Conservation (phyloP, 1,140 invertebrate genomes). For the Drosophila gunungcola region DNA sequence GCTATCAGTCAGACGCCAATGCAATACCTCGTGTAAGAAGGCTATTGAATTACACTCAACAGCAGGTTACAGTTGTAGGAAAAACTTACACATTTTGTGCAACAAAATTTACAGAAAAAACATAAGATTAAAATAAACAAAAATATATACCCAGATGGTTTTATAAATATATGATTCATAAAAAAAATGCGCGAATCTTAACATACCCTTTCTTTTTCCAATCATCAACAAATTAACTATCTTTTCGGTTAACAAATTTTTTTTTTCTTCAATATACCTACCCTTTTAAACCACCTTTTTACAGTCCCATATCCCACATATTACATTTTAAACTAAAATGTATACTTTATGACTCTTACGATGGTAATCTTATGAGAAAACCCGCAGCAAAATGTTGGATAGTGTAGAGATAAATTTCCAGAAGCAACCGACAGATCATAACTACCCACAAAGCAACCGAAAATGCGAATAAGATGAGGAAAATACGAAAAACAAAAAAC, state of each 20-base stretch:
- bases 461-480: constrained; percentile 49
- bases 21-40: constrained; percentile 41
- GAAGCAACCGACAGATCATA: constrained; percentile 22
- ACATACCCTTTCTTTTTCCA: not conserved
- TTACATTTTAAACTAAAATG: constrained; percentile 8
- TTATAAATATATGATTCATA: too few relatives aligned
- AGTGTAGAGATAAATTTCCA: constrained; percentile 63
- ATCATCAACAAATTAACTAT: not conserved
- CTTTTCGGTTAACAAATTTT: not conserved
- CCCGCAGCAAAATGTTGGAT: constrained; percentile 52
- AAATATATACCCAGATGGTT: too few relatives aligned
- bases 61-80: constrained; percentile 18
- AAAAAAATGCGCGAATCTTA: not conserved
- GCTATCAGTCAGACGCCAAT: constrained; percentile 82
- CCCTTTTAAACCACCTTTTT: constrained; percentile 13
- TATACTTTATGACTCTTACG: constrained; percentile 21
- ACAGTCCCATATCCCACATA: constrained; percentile 19
- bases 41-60: constrained; percentile 73
- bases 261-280: constrained; percentile 15
- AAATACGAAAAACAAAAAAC: constrained; percentile 21
- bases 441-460: constrained; percentile 67
- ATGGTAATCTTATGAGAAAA: constrained; percentile 29
- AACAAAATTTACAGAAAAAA: not conserved
- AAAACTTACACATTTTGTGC: not conserved
- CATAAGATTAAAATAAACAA: not conserved